Percentiles rank a stretch among this genome's conserved stretches.
These are phyloP conservation scores for Schizopygopsis malacanthus DNA, from an alignment of 2,797 vertebrate genomes.

Conservation along the genomic window DNA sequence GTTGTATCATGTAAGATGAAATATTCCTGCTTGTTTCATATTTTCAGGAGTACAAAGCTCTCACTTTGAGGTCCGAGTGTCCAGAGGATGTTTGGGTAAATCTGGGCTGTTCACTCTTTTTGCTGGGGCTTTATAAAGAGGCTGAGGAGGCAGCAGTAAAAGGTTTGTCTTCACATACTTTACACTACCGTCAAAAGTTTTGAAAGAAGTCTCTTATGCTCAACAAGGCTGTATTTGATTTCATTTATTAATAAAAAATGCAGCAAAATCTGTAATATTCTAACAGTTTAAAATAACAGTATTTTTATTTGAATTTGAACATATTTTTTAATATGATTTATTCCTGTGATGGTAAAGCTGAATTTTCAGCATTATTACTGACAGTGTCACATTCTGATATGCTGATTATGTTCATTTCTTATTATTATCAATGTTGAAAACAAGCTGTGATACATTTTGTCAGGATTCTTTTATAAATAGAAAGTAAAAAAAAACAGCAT, in stretches of 20 bases:
- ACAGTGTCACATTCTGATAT: neutral
- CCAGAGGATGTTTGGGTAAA: constrained; percentile 91
- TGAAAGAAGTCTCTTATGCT: neutral
- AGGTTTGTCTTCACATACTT: constrained; percentile 73
- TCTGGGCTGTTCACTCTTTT: constrained; percentile 91
- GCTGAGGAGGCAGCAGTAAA: constrained; percentile 91
- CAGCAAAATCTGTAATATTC: neutral
- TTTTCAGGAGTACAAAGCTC: constrained; percentile 87
- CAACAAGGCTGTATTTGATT: neutral
- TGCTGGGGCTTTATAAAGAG: constrained; percentile 94
- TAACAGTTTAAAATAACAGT: neutral
- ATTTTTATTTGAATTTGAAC: neutral
- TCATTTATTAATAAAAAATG: neutral
- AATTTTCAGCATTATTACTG: neutral
- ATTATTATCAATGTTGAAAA: neutral
- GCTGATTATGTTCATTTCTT: neutral
- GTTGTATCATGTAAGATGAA: neutral
- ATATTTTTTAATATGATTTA: neutral
- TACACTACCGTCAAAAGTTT: neutral
- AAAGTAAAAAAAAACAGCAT: neutral
- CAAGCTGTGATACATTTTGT: neutral
- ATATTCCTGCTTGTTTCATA: neutral
- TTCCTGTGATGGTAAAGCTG: neutral
- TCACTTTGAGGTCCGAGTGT: constrained; percentile 81
- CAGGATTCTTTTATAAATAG: neutral